Percentiles rank a stretch among this genome's conserved stretches.
Evolutionary conservation across 1,140 invertebrate genomes (phyloP).

Genomic region (Ladona fulva): DNA sequence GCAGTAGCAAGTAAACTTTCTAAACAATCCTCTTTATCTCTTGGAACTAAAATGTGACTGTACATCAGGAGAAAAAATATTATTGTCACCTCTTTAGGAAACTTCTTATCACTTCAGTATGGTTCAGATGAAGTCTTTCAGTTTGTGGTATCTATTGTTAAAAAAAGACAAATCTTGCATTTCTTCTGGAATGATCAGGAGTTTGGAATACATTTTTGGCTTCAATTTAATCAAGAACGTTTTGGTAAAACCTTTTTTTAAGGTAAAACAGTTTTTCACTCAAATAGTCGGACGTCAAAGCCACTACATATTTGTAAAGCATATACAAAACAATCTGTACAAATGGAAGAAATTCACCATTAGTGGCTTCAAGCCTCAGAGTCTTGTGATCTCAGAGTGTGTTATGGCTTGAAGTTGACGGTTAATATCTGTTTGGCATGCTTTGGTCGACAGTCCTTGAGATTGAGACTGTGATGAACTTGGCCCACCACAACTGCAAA

Average conservation of each 20-base stretch:
- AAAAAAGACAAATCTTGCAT: not conserved
- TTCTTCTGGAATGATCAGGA: not conserved
- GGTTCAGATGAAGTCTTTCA: not conserved
- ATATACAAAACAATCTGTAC: not conserved
- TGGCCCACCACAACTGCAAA: not conserved
- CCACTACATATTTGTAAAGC: not conserved
- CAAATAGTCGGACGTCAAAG: not conserved
- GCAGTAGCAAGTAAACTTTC: not conserved
- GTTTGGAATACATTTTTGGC: not conserved
- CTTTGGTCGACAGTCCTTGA: not conserved
- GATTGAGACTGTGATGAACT: not conserved
- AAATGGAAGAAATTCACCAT: not conserved
- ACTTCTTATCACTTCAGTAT: not conserved
- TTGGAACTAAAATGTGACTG: not conserved
- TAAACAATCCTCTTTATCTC: not conserved
- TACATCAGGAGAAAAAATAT: not conserved
- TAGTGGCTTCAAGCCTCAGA: not conserved
- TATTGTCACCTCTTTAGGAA: not conserved
- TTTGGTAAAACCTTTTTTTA: not conserved
- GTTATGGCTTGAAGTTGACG: not conserved
- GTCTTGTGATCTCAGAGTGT: conserved; percentile 4
- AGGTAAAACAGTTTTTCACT: not conserved
- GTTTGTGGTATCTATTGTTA: not conserved
- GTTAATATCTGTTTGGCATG: conserved; percentile 1
- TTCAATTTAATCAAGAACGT: not conserved